A percentile compares a stretch with the other conserved stretches of the same genome.
phyloP scores from a whole-genome alignment of 2,113 vertebrate genomes.

The Sinocyclocheilus grahami region DNA sequence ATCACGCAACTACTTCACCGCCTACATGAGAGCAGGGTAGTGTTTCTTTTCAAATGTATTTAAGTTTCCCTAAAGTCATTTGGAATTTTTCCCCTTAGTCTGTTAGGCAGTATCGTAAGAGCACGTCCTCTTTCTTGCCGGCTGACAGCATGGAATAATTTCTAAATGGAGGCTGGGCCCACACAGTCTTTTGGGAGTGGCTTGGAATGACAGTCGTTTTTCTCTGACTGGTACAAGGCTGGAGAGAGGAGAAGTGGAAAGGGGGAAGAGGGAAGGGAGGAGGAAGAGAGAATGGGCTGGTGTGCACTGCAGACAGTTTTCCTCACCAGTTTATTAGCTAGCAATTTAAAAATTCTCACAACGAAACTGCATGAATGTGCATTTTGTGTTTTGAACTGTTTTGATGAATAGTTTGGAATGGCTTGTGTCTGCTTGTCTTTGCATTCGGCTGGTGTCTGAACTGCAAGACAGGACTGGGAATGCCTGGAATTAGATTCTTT shows the following conservation, averaged over 20 bases:
- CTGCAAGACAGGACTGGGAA: slow-evolving; percentile 55
- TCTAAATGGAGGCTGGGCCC: slow-evolving; percentile 72
- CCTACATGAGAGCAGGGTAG: slow-evolving; percentile 7
- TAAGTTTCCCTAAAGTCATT: slow-evolving; percentile 8
- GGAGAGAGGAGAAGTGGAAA: background rate
- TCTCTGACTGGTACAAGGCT: background rate
- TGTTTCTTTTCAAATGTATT: slow-evolving; percentile 16
- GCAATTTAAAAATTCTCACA: slow-evolving; percentile 7
- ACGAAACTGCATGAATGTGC: background rate
- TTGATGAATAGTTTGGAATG: slow-evolving; percentile 26
- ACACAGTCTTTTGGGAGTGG: slow-evolving; percentile 62
- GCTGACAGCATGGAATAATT: slow-evolving; percentile 78
- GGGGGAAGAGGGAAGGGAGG: slow-evolving; percentile 10
- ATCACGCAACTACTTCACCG: background rate
- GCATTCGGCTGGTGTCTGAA: background rate
- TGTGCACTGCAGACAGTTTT: slow-evolving; percentile 21
- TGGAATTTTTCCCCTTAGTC: background rate
- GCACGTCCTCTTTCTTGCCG: slow-evolving; percentile 68
- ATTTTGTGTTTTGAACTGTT: background rate
- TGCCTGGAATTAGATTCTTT: slow-evolving; percentile 60
- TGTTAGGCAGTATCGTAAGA: slow-evolving; percentile 19
- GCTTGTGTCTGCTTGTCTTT: slow-evolving; percentile 22
- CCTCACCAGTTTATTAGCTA: background rate
- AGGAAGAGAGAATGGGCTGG: background rate
- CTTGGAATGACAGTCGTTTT: background rate